Evolutionary conservation across 2,113 vertebrate species (phyloP), one percentile per base, ranked within the genome.

Genomic region (Stictonetta naevosa): DNA sequence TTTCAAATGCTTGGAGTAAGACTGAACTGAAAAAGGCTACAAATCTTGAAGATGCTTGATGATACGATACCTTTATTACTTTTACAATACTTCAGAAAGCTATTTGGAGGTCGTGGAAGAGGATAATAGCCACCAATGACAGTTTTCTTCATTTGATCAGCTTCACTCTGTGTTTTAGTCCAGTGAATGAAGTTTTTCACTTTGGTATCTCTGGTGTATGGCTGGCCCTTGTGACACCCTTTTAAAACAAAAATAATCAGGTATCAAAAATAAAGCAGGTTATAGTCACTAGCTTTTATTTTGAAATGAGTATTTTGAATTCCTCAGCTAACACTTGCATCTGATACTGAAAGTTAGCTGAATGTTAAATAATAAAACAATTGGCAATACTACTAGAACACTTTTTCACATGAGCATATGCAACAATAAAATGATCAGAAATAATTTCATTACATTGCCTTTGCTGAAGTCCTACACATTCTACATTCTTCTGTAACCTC

Each of bases 111-210:
- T 59, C 93, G 98, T 80, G 99, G 99, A 91, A 98, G 99, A 77
- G 97, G 97, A 29, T 99, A 99, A 96, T 99, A 98, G 69, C 99
- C 99, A 52, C 98, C 99, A 4, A 99, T 97, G 63, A 97, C 77
- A 12, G 98, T 97, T 97, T 97, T 99, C 93, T 97, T 98, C 68
- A 98, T 86, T 66, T 98, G 92, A 8, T 95, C 83, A 19, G 94
- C 96, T 95, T 99, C 98, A 8, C 87, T 98, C 81, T 98, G 98
- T 8, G 96, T 98, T 96, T 98, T 99, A 31, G 95, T 98, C 99
- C 99, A 99, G 46, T 98, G 97, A 95, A 99, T 98, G 96, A 99
- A 99, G 40, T 86, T 98, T 96, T 98, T 98, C 80, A 99, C 99
- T 91, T 97, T 98, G 40, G 96, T 80, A 66, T 99, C 97, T 13